Evolutionary conservation across 2,113 vertebrate genomes (phyloP).

Genomic region (Pterophyllum scalare): DNA sequence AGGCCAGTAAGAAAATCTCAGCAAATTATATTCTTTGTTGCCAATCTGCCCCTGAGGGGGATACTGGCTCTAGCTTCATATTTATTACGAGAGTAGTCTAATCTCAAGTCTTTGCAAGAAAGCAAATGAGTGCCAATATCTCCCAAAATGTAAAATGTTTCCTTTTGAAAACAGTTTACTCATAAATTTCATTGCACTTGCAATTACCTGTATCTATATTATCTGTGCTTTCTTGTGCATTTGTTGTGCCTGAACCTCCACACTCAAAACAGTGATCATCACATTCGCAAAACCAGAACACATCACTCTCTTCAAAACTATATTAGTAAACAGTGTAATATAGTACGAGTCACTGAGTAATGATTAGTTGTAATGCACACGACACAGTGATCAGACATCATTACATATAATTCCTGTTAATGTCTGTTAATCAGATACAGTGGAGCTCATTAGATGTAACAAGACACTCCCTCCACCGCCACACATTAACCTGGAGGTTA

Average conservation of each 20-base stretch:
- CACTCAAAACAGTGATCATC: not conserved
- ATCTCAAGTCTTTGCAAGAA: not conserved
- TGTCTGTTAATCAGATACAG: constrained; percentile 71
- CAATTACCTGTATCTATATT: not conserved
- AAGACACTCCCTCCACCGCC: constrained; percentile 60
- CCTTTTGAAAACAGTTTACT: not conserved
- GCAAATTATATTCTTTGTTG: not conserved
- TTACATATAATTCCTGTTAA: constrained; percentile 65
- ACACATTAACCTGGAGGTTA: constrained; percentile 68
- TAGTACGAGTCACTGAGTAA: constrained; percentile 44
- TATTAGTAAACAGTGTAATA: constrained; percentile 52
- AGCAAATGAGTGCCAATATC: not conserved
- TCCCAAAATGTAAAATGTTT: not conserved
- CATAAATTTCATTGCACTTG: not conserved
- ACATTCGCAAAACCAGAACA: constrained; percentile 14
- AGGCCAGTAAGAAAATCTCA: not conserved
- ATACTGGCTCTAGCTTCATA: not conserved
- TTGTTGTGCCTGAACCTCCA: not conserved
- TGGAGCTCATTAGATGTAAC: constrained; percentile 70
- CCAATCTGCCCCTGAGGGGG: accelerated
- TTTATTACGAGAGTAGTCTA: not conserved
- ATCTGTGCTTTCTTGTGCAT: not conserved
- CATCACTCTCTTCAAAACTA: constrained; percentile 41
- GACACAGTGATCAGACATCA: constrained; percentile 64
- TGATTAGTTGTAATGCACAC: constrained; percentile 43